Conservation (phyloP, 2,113 vertebrate species). For the Syngnathus floridae region DNA sequence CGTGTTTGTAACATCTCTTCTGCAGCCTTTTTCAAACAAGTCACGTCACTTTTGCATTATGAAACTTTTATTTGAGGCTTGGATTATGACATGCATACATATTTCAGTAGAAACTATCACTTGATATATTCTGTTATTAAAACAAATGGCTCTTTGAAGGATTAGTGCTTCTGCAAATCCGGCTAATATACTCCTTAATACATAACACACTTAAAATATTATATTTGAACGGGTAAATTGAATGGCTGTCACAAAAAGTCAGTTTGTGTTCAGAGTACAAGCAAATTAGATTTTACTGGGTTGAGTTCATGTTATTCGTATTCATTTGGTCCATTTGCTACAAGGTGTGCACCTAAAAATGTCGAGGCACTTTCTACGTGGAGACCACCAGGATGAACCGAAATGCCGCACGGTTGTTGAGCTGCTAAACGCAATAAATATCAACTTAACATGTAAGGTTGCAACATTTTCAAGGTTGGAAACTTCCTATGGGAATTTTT, state of each 20-base stretch:
- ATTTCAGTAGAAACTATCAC: constrained; percentile 54
- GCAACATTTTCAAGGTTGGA: background rate
- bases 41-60: constrained; percentile 2
- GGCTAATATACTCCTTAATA: constrained; percentile 56
- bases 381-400: background rate
- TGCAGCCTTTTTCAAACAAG: background rate
- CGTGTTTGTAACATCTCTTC: constrained; percentile 37
- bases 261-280: background rate
- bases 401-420: background rate
- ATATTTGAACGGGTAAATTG: constrained; percentile 54
- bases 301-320: background rate
- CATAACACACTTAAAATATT: constrained; percentile 73
- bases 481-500: background rate
- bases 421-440: constrained; percentile 55
- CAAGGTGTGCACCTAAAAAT: constrained; percentile 23
- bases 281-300: background rate
- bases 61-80: constrained; percentile 66
- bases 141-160: constrained; percentile 56
- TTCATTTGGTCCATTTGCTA: constrained; percentile 46
- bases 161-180: constrained; percentile 46
- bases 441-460: background rate
- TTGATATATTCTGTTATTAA: constrained; percentile 32
- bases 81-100: constrained; percentile 56
- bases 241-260: constrained; percentile 31
- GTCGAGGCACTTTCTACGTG: constrained; percentile 47